A percentile compares a stretch with the other conserved stretches of the same genome.
Evolutionary conservation across 2,113 vertebrate species (phyloP).

Genomic region (Phoenicopterus ruber): DNA sequence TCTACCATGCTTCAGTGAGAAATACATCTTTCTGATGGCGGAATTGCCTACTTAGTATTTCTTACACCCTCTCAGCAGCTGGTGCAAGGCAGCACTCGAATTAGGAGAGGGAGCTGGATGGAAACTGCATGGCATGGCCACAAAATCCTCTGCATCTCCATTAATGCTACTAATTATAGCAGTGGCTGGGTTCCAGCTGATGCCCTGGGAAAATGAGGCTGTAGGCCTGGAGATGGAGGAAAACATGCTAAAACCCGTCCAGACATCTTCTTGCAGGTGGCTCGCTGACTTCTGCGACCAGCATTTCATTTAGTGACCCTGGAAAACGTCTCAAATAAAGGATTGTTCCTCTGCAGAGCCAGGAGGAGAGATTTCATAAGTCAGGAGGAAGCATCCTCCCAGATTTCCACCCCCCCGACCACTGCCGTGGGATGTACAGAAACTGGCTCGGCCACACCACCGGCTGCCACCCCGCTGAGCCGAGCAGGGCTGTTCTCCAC

Average conservation of each 20-base stretch:
- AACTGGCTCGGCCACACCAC: fast-evolving
- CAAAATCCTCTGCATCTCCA: background rate
- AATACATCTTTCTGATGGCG: background rate
- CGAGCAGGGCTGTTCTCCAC: fast-evolving
- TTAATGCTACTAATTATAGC: background rate
- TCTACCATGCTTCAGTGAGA: background rate
- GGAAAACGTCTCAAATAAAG: background rate
- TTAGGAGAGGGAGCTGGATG: background rate
- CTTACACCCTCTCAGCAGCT: background rate
- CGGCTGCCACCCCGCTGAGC: fast-evolving
- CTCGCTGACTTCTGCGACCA: background rate
- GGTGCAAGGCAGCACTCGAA: background rate
- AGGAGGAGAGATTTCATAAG: background rate
- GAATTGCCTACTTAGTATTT: slow-evolving; percentile 10
- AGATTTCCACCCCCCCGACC: too few relatives aligned
- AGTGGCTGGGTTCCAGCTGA: background rate
- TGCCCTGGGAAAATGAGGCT: background rate
- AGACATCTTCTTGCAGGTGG: fast-evolving
- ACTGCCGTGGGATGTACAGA: fast-evolving
- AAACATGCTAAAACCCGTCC: background rate
- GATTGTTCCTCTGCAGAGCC: background rate
- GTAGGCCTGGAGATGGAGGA: background rate
- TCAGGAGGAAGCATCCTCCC: background rate
- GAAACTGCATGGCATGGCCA: background rate
- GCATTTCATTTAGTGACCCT: fast-evolving